Base-by-base conservation (phyloP, 2,797 vertebrate species). In the Scolopax bukidnonensis region DNA sequence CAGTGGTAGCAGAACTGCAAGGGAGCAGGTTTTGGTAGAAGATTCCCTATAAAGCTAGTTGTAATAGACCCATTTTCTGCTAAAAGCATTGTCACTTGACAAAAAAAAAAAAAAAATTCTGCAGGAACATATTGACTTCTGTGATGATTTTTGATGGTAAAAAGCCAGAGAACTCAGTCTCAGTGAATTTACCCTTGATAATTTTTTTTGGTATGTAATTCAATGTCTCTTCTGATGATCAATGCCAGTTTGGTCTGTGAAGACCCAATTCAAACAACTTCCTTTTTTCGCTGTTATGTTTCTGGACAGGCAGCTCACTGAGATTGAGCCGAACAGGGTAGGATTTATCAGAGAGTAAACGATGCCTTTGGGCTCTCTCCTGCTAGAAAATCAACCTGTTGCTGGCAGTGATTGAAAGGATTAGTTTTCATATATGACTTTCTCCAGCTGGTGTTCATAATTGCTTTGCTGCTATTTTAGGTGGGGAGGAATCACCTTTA, bases 391-490 rank as follows among this genome's bases (percentile, higher is more conserved):
- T 57, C 41, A 84, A 60, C 71, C 50, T 82, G 40, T 88, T 88
- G 41, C 82, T 93, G 79, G 15, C 47, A 87, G 30, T 70, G 82
- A 69, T 65, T 61, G 38, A 73, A 65, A 79, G 51, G 10, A 86
- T 74, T 27, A 76, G 32, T 28, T 85, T 80, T 84, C 63, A 40
- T 25, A 5, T 41, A 16, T 50, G 65, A 41, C 47, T 86, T 91
- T 90, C 77, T 92, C 85, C 50, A 88, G 69, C 76, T 86, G 73
- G 43, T 71, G 43, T 87, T 94, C 54, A 13, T 88, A 91, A 77
- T 85, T 85, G 76, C 75, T 78, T 73, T 63, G 70, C 47, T 94
- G 63, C 85, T 91, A 50, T 83, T 95, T 87, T 69, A 88, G 75
- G 30, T 68, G 48, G 12, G 53, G 21, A 90, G 50, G 15, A 87